phyloP scores from a whole-genome alignment of 1,140 invertebrate species.

The Eufriesea mexicana region DNA sequence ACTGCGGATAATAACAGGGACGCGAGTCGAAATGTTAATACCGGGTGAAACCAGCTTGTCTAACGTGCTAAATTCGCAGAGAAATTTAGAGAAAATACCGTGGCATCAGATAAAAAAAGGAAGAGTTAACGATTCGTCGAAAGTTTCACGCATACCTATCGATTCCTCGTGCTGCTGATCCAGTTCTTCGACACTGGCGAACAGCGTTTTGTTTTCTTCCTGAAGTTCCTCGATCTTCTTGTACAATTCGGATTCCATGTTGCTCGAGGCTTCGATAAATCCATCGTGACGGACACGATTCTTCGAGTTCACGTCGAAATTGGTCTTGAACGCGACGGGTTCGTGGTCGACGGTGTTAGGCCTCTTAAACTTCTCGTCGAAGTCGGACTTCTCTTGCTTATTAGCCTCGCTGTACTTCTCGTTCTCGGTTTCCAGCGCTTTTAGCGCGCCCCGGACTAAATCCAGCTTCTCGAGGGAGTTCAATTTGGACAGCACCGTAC shows the following conservation, averaged over 20 bases:
- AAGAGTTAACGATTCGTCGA: neutral
- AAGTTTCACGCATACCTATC: conserved; percentile 77
- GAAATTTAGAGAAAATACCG: too few species aligned
- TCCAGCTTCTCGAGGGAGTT: conserved; percentile 78
- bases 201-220: conserved; percentile 83
- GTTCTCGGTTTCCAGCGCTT: conserved; percentile 81
- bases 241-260: conserved; percentile 74
- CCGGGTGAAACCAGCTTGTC: too few species aligned
- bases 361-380: conserved; percentile 66
- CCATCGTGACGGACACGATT: conserved; percentile 54
- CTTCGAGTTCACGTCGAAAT: conserved; percentile 51
- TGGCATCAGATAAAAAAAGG: neutral
- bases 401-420: conserved; percentile 58
- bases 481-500: conserved; percentile 78
- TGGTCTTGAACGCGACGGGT: conserved; percentile 59
- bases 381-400: conserved; percentile 67
- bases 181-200: conserved; percentile 86
- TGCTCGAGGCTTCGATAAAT: conserved; percentile 48
- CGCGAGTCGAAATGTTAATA: too few species aligned
- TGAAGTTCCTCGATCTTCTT: conserved; percentile 80
- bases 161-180: conserved; percentile 88
- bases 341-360: conserved; percentile 64
- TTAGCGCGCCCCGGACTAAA: conserved; percentile 78
- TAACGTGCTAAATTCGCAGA: too few species aligned
- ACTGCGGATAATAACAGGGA: too few species aligned